A percentile compares a stretch with the other conserved stretches of the same genome.
phyloP scores from a whole-genome alignment of 2,888 invertebrate genomes.

The Caenorhabditis uteleia region DNA sequence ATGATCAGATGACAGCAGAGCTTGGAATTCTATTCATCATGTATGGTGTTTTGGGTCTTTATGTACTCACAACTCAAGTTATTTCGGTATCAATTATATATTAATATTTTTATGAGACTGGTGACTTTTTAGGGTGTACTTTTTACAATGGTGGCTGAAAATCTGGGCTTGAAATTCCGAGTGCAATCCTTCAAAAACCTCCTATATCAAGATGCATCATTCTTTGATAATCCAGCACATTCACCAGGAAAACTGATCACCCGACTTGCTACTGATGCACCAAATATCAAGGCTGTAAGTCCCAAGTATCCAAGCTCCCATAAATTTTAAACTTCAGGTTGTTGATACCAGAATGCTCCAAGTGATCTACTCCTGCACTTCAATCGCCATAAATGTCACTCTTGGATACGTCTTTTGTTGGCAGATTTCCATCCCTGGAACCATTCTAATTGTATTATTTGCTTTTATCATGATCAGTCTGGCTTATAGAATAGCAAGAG shows the following conservation, averaged over 20 bases:
- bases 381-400: constrained; percentile 69
- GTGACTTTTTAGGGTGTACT: constrained; percentile 26
- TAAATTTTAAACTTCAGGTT: constrained; percentile 1
- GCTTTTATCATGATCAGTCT: constrained; percentile 70
- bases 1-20: constrained; percentile 10
- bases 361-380: constrained; percentile 69
- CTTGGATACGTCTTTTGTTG: constrained; percentile 71
- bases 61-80: constrained; percentile 25
- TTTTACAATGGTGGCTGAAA: constrained; percentile 52
- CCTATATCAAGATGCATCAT: constrained; percentile 71
- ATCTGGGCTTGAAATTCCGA: constrained; percentile 51
- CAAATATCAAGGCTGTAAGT: constrained; percentile 70
- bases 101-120: neutral
- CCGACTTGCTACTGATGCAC: constrained; percentile 71
- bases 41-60: constrained; percentile 24
- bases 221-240: constrained; percentile 71
- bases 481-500: constrained; percentile 71
- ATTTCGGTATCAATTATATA: constrained; percentile 6
- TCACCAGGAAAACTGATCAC: constrained; percentile 70
- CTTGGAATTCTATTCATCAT: constrained; percentile 7
- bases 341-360: constrained; percentile 70
- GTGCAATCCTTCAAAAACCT: constrained; percentile 59
- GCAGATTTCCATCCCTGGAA: constrained; percentile 57
- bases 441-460: constrained; percentile 68
- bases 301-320: neutral